These are phyloP conservation scores for Triplophysa tibetana DNA, from an alignment of 2,113 vertebrate genomes.

Conservation along the genomic window DNA sequence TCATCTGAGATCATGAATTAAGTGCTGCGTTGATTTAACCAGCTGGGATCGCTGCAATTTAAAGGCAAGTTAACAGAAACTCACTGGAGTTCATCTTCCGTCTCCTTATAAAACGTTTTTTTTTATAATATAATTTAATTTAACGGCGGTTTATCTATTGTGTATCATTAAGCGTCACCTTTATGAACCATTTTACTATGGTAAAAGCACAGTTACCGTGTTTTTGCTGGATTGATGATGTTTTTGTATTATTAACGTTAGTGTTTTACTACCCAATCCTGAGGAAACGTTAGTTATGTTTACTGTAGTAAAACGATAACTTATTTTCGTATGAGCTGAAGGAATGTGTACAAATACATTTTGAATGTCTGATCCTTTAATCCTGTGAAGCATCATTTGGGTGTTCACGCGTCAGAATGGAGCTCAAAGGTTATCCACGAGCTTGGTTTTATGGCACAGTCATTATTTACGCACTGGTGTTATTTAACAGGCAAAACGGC, in stretches of 20 bases:
- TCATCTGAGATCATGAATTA: neutral
- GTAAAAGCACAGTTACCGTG: too few relatives aligned
- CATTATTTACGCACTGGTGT: too few relatives aligned
- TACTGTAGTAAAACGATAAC: too few relatives aligned
- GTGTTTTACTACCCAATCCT: too few relatives aligned
- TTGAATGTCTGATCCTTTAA: neutral
- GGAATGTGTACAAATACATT: too few relatives aligned
- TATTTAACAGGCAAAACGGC: too few relatives aligned
- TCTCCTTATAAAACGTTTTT: neutral
- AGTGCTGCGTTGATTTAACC: neutral
- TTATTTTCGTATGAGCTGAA: too few relatives aligned
- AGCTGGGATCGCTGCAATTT: neutral
- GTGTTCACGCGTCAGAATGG: neutral
- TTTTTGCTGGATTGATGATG: too few relatives aligned
- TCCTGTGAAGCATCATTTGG: neutral
- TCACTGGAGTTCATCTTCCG: neutral
- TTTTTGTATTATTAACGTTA: too few relatives aligned
- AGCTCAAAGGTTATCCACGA: neutral
- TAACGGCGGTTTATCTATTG: neutral
- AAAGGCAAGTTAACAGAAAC: constrained; percentile 29
- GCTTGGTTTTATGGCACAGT: too few relatives aligned
- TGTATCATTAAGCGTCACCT: neutral
- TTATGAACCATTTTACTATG: too few relatives aligned
- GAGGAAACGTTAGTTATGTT: too few relatives aligned
- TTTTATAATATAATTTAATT: neutral